These are phyloP conservation scores for Argyresthia albistria DNA, from an alignment of 2,888 invertebrate genomes.

Conservation along the genomic window DNA sequence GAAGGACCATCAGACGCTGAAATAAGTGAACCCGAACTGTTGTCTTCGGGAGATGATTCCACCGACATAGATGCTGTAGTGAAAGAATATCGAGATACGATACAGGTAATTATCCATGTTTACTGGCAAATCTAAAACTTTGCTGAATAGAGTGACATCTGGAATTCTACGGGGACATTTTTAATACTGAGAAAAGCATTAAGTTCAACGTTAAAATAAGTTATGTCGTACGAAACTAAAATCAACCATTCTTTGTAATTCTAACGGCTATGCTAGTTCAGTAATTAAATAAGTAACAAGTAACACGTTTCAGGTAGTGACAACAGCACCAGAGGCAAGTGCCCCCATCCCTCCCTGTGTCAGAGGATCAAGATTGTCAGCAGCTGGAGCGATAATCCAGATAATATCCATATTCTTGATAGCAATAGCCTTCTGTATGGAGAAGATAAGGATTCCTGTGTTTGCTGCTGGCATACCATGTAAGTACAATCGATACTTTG, in stretches of 20 bases:
- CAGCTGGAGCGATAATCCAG: conserved; percentile 44
- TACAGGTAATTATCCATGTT: conserved; percentile 61
- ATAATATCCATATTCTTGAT: conserved; percentile 41
- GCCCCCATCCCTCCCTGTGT: conserved; percentile 45
- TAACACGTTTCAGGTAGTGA: conserved; percentile 39
- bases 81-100: conserved; percentile 81
- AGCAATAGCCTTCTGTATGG: conserved; percentile 48
- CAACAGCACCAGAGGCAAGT: conserved; percentile 54
- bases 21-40: conserved; percentile 70
- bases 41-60: conserved; percentile 73
- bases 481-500: conserved; percentile 20
- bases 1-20: conserved; percentile 37
- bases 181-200: too few species aligned
- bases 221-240: too few species aligned
- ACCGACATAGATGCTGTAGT: conserved; percentile 86
- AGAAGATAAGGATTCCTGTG: conserved; percentile 40
- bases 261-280: too few species aligned
- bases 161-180: too few species aligned
- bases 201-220: too few species aligned
- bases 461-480: conserved; percentile 50
- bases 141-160: too few species aligned
- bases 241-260: too few species aligned
- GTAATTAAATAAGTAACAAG: too few species aligned
- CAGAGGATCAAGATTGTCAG: conserved; percentile 49
- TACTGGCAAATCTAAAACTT: too few species aligned